These are phyloP conservation scores for Hirundichthys speculiger DNA, from an alignment of 2,113 vertebrate genomes.

Conservation along the genomic window DNA sequence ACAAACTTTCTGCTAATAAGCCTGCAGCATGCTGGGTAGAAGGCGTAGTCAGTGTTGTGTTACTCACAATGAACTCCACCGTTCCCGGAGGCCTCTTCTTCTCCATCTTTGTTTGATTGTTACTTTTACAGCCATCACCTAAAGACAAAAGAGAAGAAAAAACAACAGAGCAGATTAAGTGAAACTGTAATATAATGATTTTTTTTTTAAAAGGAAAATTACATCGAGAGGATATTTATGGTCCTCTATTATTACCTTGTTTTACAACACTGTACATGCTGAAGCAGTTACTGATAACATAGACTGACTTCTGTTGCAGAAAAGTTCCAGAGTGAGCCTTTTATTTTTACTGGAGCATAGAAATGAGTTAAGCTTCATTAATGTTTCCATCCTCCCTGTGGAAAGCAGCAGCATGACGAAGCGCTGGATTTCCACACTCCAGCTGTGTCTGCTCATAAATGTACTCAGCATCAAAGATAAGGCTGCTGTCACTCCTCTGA, in stretches of 20 bases:
- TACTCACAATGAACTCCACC: slow-evolving; percentile 78
- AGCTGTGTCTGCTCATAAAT: slow-evolving; percentile 10
- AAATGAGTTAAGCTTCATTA: slow-evolving; percentile 32
- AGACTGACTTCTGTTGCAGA: slow-evolving; percentile 36
- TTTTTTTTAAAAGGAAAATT: neutral
- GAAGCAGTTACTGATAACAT: slow-evolving; percentile 35
- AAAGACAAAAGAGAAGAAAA: slow-evolving; percentile 2
- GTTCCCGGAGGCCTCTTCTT: slow-evolving; percentile 79
- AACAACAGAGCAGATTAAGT: neutral
- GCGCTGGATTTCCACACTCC: slow-evolving; percentile 28
- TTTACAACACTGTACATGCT: slow-evolving; percentile 8
- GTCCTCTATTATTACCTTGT: slow-evolving; percentile 11
- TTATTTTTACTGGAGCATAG: slow-evolving; percentile 42
- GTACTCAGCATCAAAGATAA: slow-evolving; percentile 19
- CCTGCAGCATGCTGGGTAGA: neutral
- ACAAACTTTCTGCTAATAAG: too few relatives aligned
- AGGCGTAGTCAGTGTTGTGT: too few relatives aligned
- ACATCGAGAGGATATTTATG: too few relatives aligned
- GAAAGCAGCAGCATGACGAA: slow-evolving; percentile 44
- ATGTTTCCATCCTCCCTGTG: slow-evolving; percentile 30
- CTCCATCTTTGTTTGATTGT: slow-evolving; percentile 69
- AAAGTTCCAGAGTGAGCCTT: slow-evolving; percentile 51
- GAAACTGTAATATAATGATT: neutral
- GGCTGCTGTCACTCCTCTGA: neutral
- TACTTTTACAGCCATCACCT: slow-evolving; percentile 63